Evolutionary conservation across 2,113 vertebrate genomes (phyloP).

Genomic region (Cebus imitator): DNA sequence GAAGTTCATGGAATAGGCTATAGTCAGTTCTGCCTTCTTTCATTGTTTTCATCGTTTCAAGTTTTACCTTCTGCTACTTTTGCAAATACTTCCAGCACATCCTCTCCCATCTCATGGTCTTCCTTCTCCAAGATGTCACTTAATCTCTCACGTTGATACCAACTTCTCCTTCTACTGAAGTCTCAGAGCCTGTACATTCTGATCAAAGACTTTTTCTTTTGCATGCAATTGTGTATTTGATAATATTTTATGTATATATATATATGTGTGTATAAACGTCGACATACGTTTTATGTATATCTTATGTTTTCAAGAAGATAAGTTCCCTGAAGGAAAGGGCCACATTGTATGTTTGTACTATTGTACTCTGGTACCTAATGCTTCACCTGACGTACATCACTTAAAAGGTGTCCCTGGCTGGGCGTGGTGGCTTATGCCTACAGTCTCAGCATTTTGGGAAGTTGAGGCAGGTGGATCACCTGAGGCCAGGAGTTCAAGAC

Average conservation of each 20-base stretch:
- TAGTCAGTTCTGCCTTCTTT: background rate
- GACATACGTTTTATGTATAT: background rate
- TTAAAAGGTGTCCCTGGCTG: background rate
- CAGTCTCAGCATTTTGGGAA: no score
- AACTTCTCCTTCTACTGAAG: background rate
- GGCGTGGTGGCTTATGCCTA: no score
- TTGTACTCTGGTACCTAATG: background rate
- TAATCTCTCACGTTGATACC: background rate
- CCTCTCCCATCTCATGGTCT: no score
- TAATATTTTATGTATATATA: background rate
- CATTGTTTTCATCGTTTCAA: background rate
- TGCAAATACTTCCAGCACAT: background rate
- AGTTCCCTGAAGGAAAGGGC: background rate
- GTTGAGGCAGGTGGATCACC: no score
- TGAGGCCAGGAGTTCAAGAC: no score
- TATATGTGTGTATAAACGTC: no score
- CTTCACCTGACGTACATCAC: background rate
- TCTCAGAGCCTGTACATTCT: background rate
- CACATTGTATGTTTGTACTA: background rate
- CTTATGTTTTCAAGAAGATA: background rate
- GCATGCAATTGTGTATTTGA: background rate
- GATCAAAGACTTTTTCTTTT: background rate
- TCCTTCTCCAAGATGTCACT: background rate
- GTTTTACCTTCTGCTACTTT: background rate
- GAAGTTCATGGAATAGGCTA: no score